Evolutionary conservation across 2,797 vertebrate genomes (phyloP).

Genomic region (Fringilla coelebs): DNA sequence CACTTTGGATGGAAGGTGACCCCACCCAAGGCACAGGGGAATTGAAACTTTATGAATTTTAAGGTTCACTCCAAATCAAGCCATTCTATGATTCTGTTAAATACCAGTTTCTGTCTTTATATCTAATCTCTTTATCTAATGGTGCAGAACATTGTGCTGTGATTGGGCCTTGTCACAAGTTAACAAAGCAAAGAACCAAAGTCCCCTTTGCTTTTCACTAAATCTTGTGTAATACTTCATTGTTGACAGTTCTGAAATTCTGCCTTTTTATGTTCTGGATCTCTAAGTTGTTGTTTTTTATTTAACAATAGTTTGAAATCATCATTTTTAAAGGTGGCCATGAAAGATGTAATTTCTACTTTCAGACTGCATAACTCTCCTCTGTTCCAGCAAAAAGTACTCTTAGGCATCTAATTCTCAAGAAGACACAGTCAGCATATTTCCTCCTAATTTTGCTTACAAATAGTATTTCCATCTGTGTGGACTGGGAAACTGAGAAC

Average conservation of each 20-base stretch:
- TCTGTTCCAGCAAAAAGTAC: neutral
- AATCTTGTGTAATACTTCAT: neutral
- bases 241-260: neutral
- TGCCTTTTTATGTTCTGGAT: neutral
- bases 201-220: neutral
- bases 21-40: neutral
- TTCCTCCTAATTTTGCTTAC: constrained; percentile 32
- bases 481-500: neutral
- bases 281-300: neutral
- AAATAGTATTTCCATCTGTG: neutral
- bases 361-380: neutral
- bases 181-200: neutral
- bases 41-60: neutral
- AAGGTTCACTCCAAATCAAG: neutral
- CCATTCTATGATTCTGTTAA: neutral
- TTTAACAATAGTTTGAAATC: neutral
- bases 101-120: neutral
- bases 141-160: neutral
- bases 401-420: constrained; percentile 1
- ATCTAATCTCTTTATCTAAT: neutral
- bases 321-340: neutral
- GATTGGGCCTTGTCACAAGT: neutral
- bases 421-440: constrained; percentile 9
- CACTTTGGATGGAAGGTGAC: neutral
- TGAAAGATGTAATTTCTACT: neutral